Conservation (phyloP, 2,113 vertebrate genomes). For the Meles meles region DNA sequence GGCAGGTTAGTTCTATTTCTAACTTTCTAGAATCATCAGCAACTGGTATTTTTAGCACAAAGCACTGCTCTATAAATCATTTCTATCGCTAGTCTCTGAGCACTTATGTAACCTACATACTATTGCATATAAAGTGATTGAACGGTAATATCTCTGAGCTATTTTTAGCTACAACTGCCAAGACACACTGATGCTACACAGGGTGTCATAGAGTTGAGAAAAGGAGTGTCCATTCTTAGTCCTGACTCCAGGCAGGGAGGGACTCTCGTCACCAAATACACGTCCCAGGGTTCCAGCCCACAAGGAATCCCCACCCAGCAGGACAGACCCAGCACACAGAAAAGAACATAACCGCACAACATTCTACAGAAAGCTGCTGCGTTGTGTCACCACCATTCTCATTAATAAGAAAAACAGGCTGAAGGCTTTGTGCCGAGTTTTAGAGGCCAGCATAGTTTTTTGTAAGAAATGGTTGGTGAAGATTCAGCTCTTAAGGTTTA, state of each 20-base stretch:
- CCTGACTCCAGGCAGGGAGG: not conserved
- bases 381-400: not conserved
- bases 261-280: not conserved
- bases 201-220: not conserved
- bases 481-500: not conserved
- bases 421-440: not conserved
- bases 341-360: not conserved
- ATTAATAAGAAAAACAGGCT: not conserved
- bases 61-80: constrained; percentile 34
- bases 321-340: not conserved
- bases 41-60: constrained; percentile 62
- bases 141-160: not conserved
- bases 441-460: not conserved
- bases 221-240: not conserved
- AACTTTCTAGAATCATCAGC: constrained; percentile 56
- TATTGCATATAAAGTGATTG: not conserved
- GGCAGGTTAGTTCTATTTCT: constrained; percentile 41
- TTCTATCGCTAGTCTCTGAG: constrained; percentile 13
- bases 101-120: not conserved
- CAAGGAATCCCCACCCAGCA: not conserved
- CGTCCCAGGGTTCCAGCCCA: not conserved
- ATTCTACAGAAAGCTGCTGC: not conserved
- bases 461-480: not conserved
- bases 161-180: not conserved
- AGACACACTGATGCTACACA: not conserved